A percentile compares a stretch with the other conserved stretches of the same genome.
These are phyloP conservation scores for Podotricha telesiphe DNA, from an alignment of 2,888 invertebrate species.

Conservation along the genomic window DNA sequence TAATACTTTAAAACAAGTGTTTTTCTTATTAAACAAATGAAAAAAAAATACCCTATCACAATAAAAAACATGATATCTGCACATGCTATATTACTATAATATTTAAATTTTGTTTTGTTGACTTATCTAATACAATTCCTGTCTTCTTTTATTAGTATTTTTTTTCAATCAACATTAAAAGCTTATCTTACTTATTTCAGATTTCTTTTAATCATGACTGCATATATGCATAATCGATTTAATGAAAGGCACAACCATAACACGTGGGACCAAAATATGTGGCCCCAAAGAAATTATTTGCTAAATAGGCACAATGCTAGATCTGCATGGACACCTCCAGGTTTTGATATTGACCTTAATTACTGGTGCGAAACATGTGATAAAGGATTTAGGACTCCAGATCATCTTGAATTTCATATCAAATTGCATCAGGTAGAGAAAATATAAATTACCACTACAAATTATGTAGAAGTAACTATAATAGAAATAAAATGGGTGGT, in stretches of 20 bases:
- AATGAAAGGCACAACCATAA: conserved; percentile 23
- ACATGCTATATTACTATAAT: no score
- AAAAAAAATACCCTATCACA: no score
- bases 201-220: neutral
- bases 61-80: no score
- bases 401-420: conserved; percentile 86
- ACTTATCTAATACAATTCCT: no score
- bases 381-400: conserved; percentile 85
- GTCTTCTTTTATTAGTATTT: no score
- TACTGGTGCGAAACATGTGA: conserved; percentile 92
- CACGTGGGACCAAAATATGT: conserved; percentile 23
- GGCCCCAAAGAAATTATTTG: conserved; percentile 17
- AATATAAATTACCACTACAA: neutral
- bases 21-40: no score
- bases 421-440: conserved; percentile 86
- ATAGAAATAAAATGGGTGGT: no score
- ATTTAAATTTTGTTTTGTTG: no score
- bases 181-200: conserved; percentile 3
- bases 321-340: conserved; percentile 28
- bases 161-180: no score
- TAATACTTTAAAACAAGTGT: no score
- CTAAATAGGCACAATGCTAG: conserved; percentile 6
- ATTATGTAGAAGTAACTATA: no score
- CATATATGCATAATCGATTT: neutral
- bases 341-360: conserved; percentile 44